Evolutionary conservation across 2,888 invertebrate genomes (phyloP).

Genomic region (Catonia carolina): DNA sequence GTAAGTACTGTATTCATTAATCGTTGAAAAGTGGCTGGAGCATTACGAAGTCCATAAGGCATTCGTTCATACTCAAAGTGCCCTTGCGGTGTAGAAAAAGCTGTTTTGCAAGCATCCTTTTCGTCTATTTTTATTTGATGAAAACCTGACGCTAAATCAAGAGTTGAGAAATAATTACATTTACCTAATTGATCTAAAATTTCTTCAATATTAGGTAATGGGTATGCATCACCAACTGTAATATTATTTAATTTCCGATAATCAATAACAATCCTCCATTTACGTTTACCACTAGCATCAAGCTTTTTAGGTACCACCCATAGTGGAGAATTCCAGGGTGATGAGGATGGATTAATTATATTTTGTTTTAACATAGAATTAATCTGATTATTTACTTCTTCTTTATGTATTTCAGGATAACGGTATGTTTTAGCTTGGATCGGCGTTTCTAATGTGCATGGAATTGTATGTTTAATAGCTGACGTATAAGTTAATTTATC

Average conservation of each 20-base stretch:
- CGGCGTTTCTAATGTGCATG: background rate
- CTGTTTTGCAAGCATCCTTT: conserved; percentile 26
- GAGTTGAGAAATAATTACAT: conserved; percentile 24
- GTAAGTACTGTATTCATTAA: conserved; percentile 35
- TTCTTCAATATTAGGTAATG: conserved; percentile 25
- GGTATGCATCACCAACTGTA: conserved; percentile 21
- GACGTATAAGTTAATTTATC: no score
- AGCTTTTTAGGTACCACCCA: background rate
- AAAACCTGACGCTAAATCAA: conserved; percentile 28
- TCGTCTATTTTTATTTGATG: conserved; percentile 26
- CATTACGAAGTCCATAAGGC: conserved; percentile 14
- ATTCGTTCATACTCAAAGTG: conserved; percentile 26
- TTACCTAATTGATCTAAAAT: conserved; percentile 29
- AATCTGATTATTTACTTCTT: conserved; percentile 26
- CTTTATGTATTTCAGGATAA: conserved; percentile 22
- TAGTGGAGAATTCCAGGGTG: background rate
- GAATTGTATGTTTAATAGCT: background rate
- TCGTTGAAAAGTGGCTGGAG: conserved; percentile 34
- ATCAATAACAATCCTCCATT: conserved; percentile 10
- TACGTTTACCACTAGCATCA: background rate
- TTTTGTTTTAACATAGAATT: conserved; percentile 33
- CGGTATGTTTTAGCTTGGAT: conserved; percentile 24
- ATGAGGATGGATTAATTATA: conserved; percentile 22
- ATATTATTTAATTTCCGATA: conserved; percentile 23
- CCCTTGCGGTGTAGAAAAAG: conserved; percentile 25